Base-by-base conservation (phyloP, 2,797 vertebrate genomes). In the Alcedo quadribrachys region DNA sequence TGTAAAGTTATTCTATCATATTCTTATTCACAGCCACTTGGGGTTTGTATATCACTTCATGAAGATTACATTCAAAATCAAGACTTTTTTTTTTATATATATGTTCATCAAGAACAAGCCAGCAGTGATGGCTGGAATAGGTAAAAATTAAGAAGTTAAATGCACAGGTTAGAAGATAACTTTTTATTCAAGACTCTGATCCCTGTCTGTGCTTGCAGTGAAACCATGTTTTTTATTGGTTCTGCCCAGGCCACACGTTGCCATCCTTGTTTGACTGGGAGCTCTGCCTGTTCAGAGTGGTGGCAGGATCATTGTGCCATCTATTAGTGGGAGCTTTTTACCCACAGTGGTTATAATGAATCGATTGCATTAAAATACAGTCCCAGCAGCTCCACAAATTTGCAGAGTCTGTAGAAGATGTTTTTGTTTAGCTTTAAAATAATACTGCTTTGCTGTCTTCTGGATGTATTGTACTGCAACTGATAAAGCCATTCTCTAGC, bases 341-440 rank as follows among this genome's bases (percentile, higher is more conserved):
- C 12, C 9, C 27, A 5, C 15, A 53, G 46, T n/a, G 37, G 42
- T 79, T 77, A 48, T 30, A 88, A 79, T 58, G 15, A 85, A 77
- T 28, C 74, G 16, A 67, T 77, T 57, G 17, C 73, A 74, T 77
- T 81, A 74, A 86, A 82, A 84, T 50, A 70, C 40, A 79, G 32
- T 80, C 42, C 50, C 61, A 92, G n/a, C 61, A 94, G 54, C 75
- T 88, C 61, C 50, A 70, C 55, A 74, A 32, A 82, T 76, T 84
- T 63, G 45, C 35, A 74, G 35, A 75, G 17, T 58, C 48, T 77
- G 10, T 70, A 11, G 40, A 85, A 76, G 32, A 58, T 53, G 53
- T 40, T 65, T 82, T 68, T 92, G 40, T 37, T 94, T 90, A 80
- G 25, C 33, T 93, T 89, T 83, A 92, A 78, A 87, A 68, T 71